Percentiles rank a stretch among this genome's conserved stretches.
phyloP scores from a whole-genome alignment of 2,797 vertebrate species.

The Phataginus tetradactyla region DNA sequence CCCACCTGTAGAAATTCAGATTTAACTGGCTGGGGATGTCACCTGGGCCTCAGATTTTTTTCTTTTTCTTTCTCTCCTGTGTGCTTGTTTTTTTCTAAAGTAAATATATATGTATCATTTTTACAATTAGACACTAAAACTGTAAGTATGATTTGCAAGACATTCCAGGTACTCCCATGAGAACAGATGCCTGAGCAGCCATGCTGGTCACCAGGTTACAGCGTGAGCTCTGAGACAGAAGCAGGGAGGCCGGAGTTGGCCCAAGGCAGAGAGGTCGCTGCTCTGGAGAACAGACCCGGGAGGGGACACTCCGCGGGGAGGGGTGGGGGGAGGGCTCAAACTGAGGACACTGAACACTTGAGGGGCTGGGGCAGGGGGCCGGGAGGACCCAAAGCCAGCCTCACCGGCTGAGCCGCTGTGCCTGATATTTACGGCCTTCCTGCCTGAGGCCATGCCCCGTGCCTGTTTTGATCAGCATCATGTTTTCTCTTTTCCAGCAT shows the following conservation, averaged over 20 bases:
- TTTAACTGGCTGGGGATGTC: neutral
- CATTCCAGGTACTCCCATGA: neutral
- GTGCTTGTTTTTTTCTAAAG: neutral
- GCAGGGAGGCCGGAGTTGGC: neutral
- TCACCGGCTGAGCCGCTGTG: fast-evolving
- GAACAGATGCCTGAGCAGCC: neutral
- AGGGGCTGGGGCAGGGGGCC: neutral
- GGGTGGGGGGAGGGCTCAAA: too few species aligned
- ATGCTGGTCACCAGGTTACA: neutral
- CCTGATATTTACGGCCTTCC: neutral
- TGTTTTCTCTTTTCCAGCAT: neutral
- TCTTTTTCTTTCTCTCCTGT: constrained; percentile 28
- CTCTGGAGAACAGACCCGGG: neutral
- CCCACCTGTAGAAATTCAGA: neutral
- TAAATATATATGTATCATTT: constrained; percentile 25
- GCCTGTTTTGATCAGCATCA: neutral
- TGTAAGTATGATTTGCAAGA: constrained; percentile 37
- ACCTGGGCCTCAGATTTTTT: neutral
- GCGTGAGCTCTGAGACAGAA: neutral
- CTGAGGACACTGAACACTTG: neutral
- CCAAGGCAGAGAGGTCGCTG: neutral
- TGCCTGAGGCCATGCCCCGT: neutral
- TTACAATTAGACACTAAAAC: constrained; percentile 58
- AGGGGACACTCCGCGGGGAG: neutral
- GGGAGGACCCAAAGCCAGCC: neutral